Percentiles rank a stretch among this genome's conserved stretches.
These are phyloP conservation scores for Corythoichthys intestinalis DNA, from an alignment of 2,113 vertebrate species.

Conservation along the genomic window DNA sequence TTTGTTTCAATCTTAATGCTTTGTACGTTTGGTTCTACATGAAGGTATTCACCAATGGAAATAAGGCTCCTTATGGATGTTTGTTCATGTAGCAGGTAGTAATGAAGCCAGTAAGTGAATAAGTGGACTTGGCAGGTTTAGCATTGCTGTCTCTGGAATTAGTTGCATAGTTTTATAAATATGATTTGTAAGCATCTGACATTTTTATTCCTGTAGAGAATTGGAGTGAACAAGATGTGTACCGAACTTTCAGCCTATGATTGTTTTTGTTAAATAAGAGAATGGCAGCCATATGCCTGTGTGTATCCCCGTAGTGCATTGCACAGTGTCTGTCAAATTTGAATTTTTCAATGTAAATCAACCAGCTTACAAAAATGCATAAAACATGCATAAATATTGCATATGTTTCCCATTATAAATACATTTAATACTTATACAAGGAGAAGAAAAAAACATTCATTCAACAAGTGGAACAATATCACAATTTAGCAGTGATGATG, in stretches of 20 bases:
- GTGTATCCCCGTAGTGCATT: slow-evolving; percentile 9
- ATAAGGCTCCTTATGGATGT: slow-evolving; percentile 49
- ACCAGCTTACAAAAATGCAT: slow-evolving; percentile 31
- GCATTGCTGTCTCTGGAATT: background rate
- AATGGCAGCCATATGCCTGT: background rate
- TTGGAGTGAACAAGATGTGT: background rate
- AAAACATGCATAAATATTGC: slow-evolving; percentile 72
- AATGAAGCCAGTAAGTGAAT: background rate
- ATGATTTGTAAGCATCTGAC: slow-evolving; percentile 7
- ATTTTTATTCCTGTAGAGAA: background rate
- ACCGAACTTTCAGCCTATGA: slow-evolving; percentile 6
- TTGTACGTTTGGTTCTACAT: slow-evolving; percentile 16
- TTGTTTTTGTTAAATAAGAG: slow-evolving; percentile 19
- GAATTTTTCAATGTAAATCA: slow-evolving; percentile 44
- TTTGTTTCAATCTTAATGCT: background rate
- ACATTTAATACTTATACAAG: slow-evolving; percentile 57
- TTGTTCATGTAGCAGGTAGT: slow-evolving; percentile 9
- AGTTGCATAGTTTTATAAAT: slow-evolving; percentile 32
- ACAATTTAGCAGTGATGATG: slow-evolving; percentile 17
- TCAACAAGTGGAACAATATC: slow-evolving; percentile 23
- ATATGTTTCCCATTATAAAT: slow-evolving; percentile 63
- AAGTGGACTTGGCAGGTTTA: slow-evolving; percentile 12
- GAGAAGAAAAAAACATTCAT: slow-evolving; percentile 37
- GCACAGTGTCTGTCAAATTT: slow-evolving; percentile 31
- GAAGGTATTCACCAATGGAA: slow-evolving; percentile 41